phyloP scores from a whole-genome alignment of 2,888 invertebrate genomes.

The Antheraea yamamai region DNA sequence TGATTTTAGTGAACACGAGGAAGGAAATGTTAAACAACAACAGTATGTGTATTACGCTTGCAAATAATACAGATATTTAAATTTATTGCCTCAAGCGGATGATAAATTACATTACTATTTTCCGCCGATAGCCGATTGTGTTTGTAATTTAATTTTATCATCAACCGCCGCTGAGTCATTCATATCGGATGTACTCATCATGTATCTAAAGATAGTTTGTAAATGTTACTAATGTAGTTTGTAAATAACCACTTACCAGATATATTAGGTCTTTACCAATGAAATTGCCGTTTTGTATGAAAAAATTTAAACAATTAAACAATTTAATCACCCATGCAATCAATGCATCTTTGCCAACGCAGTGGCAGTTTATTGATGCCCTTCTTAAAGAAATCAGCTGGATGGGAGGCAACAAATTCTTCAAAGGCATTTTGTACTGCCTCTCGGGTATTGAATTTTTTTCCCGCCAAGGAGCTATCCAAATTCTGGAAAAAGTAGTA shows the following conservation, averaged over 20 bases:
- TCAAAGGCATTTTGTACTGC: no score
- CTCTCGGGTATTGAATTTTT: no score
- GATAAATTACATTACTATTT: conserved; percentile 1
- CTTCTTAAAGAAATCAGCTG: no score
- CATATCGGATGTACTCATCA: conserved; percentile 1
- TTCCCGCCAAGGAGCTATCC: no score
- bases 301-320: no score
- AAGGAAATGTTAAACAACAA: neutral
- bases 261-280: no score
- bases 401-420: no score
- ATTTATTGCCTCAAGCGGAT: neutral
- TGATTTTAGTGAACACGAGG: neutral
- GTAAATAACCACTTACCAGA: neutral
- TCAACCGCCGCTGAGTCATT: neutral
- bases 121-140: neutral
- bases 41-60: neutral
- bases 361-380: no score
- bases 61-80: neutral
- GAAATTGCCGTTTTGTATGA: no score
- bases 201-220: neutral
- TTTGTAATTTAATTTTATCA: conserved; percentile 8
- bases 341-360: no score
- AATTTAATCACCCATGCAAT: no score
- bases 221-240: neutral
- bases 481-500: no score